These are phyloP conservation scores for Bettongia penicillata DNA, from an alignment of 2,113 vertebrate genomes.

Conservation along the genomic window DNA sequence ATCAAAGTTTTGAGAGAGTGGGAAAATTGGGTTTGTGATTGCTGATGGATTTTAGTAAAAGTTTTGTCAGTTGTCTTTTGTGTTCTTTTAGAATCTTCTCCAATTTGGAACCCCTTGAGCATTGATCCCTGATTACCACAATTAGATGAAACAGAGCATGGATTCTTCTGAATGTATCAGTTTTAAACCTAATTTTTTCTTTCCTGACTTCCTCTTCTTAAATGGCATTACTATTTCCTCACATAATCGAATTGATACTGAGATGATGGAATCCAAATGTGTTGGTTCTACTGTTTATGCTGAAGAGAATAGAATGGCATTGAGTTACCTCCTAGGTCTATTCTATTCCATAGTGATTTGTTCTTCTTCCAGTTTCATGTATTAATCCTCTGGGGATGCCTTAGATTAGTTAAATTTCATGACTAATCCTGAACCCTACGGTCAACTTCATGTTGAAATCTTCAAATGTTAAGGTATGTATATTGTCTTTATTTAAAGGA, in stretches of 20 bases:
- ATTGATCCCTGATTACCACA: neutral
- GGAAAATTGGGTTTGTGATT: neutral
- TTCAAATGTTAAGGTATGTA: neutral
- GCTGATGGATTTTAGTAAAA: neutral
- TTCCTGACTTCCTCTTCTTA: neutral
- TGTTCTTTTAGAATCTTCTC: neutral
- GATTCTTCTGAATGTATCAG: neutral
- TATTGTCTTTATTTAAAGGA: neutral
- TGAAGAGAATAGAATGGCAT: neutral
- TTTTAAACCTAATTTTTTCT: neutral
- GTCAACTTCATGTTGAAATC: neutral
- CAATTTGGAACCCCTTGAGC: neutral
- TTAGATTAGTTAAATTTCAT: neutral
- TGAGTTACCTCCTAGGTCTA: neutral
- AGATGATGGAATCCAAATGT: neutral
- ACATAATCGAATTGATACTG: neutral
- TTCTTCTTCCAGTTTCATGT: neutral
- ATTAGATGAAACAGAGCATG: neutral
- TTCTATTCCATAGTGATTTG: neutral
- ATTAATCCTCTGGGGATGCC: neutral
- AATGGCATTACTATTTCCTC: neutral
- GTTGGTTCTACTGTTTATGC: neutral
- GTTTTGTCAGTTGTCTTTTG: neutral
- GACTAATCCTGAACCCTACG: neutral
- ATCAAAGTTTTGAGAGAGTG: neutral